Evolutionary conservation across 2,888 invertebrate genomes (phyloP), one percentile per base, ranked within the genome.

Genomic region (Abrostola triplasia): DNA sequence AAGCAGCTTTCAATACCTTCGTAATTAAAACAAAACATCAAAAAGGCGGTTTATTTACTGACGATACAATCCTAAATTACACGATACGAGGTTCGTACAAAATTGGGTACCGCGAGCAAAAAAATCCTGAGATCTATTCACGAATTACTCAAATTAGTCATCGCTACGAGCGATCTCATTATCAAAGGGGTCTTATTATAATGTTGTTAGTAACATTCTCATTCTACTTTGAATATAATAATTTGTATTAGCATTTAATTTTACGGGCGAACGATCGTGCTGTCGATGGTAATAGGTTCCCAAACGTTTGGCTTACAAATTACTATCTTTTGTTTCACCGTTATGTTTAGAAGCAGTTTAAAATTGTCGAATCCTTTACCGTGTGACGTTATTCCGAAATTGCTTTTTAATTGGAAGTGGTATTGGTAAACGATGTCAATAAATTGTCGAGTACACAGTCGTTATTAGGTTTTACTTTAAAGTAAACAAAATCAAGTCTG

Each of bases 201-300:
- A 92, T 88, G 91, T 90, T 91, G 91, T 94, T 94, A 94, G 82
- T 84, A 85, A 87, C 86, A 87, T 87, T 89, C 86, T 82, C 86
- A 87, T 87, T 89, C 86, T 82, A 88, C 88, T 89, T 87, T 84
- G 88, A 88, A 89, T 89, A 91, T 91, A 90, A 91, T 90, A 84
- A 91, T 92, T 86, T 88, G 85, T 92, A 94, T 94, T 93, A 94
- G 92, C 94, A 94, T 94, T 93, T 94, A 92, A 93, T 94, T 93
- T 93, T 87, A 91, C 89, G 88, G 90, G 83, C 91, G 86, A 90
- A 88, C 87, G 92, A 85, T 87, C 87, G 73, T 74, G 77, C 76
- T 88, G 87, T 79, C 79, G 81, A 79, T 66, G 85, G 81, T 80
- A 82, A 81, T 79, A 79, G 80, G 90, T 90, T 91, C 88, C 87